These are phyloP conservation scores for Rhopalosiphum nymphaeae DNA, from an alignment of 2,888 invertebrate species.

Conservation along the genomic window DNA sequence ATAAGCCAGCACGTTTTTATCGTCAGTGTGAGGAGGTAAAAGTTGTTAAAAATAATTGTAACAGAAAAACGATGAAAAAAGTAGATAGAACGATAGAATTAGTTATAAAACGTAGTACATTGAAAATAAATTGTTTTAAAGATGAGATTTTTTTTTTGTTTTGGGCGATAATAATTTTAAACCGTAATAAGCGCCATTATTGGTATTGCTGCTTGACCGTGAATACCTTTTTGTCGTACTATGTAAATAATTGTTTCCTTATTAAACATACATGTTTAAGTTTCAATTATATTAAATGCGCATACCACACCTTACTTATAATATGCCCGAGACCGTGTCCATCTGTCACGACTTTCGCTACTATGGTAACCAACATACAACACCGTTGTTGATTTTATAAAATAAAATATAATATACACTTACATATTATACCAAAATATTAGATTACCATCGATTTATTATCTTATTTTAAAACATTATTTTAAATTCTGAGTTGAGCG, in stretches of 20 bases:
- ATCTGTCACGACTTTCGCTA: neutral
- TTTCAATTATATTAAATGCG: neutral
- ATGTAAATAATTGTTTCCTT: neutral
- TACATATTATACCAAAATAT: neutral
- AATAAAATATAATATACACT: neutral
- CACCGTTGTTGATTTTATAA: neutral
- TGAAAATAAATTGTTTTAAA: neutral
- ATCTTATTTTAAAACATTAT: neutral
- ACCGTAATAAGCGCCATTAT: neutral
- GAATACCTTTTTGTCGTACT: conserved; percentile 8
- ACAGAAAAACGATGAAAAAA: neutral
- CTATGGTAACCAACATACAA: neutral
- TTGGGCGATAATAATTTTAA: neutral
- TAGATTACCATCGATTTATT: neutral
- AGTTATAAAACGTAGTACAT: neutral
- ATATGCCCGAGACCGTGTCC: neutral
- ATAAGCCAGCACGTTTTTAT: neutral
- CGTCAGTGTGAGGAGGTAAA: neutral
- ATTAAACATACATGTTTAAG: conserved; percentile 9
- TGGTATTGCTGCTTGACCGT: neutral
- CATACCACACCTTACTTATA: neutral
- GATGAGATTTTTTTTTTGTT: neutral
- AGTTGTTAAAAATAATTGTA: neutral
- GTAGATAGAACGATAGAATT: neutral
- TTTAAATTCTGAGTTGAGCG: too few relatives aligned